These are phyloP conservation scores for Dryadula phaetusa DNA, from an alignment of 2,888 invertebrate species.

Conservation along the genomic window DNA sequence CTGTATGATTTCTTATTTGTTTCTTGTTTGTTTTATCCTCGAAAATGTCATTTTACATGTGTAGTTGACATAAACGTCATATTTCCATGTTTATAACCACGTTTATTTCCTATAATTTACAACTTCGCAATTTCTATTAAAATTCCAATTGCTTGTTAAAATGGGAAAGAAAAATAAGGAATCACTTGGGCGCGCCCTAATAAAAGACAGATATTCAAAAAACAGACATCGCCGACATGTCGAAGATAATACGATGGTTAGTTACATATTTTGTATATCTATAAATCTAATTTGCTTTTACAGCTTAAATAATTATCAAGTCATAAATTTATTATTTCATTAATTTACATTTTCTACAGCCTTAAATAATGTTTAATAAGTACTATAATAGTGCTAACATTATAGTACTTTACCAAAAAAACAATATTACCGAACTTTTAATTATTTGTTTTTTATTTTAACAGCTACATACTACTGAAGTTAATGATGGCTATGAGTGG, in stretches of 20 bases:
- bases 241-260: conserved; percentile 90
- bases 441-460: neutral
- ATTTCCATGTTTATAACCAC: conserved; percentile 24
- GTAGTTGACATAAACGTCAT: conserved; percentile 16
- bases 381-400: neutral
- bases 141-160: conserved; percentile 48
- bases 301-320: no score
- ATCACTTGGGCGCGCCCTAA: conserved; percentile 87
- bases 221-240: conserved; percentile 86
- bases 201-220: conserved; percentile 90
- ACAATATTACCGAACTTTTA: neutral
- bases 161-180: conserved; percentile 91
- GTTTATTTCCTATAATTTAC: conserved; percentile 16
- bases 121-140: neutral
- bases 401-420: no score
- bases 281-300: conserved; percentile 7
- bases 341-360: no score
- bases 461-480: conserved; percentile 92
- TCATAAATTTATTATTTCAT: no score
- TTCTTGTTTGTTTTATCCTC: conserved; percentile 8
- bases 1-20: conserved; percentile 1
- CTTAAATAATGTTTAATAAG: neutral
- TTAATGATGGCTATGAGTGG: conserved; percentile 96
- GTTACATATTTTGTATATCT: conserved; percentile 22
- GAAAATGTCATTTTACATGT: conserved; percentile 5